These are phyloP conservation scores for Hirundo rustica DNA, from an alignment of 2,797 vertebrate species.

Conservation along the genomic window DNA sequence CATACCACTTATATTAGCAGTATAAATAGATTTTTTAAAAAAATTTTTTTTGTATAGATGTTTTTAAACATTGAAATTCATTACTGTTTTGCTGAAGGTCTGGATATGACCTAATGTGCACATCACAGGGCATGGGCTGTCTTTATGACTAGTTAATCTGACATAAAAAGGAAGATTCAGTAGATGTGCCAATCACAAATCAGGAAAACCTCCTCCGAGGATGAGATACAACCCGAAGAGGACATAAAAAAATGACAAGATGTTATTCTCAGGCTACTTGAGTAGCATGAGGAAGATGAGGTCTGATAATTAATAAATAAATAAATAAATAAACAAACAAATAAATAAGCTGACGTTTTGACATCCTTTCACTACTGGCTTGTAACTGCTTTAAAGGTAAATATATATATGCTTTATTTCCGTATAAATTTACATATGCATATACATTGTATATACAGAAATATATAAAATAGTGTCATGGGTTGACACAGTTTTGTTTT, in stretches of 20 bases:
- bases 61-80: neutral
- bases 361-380: neutral
- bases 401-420: neutral
- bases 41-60: neutral
- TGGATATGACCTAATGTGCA: neutral
- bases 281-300: neutral
- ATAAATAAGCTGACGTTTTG: neutral
- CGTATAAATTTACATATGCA: fast-evolving
- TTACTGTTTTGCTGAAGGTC: neutral
- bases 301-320: neutral
- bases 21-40: neutral
- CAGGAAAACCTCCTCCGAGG: neutral
- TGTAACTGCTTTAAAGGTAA: neutral
- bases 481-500: too few relatives aligned
- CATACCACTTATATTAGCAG: neutral
- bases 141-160: neutral
- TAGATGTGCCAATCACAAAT: neutral
- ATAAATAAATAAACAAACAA: neutral
- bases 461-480: neutral
- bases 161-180: neutral
- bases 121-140: neutral
- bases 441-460: neutral
- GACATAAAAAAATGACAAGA: neutral
- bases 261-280: neutral
- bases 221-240: neutral